phyloP scores from a whole-genome alignment of 92 coral and sea anemone species.

The Palythoa grandis region DNA sequence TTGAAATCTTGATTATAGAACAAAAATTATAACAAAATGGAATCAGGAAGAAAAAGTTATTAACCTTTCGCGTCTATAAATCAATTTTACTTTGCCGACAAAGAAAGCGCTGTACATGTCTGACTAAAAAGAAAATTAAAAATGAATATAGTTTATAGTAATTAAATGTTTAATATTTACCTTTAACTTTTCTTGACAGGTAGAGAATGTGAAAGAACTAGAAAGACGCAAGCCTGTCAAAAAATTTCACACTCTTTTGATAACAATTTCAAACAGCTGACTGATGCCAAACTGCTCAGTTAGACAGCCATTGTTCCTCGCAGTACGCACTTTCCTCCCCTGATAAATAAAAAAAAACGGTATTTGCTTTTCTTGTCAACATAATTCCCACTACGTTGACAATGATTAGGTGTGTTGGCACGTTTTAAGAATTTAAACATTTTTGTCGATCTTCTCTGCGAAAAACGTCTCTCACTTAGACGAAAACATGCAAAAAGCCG shows the following conservation, averaged over 20 bases:
- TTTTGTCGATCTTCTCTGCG: not conserved
- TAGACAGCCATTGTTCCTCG: not conserved
- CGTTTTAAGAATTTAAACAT: too few relatives aligned
- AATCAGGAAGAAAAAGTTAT: not conserved
- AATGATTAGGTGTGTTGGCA: not conserved
- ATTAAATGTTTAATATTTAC: not conserved
- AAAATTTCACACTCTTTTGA: not conserved
- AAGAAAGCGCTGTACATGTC: not conserved
- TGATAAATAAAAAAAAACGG: not conserved
- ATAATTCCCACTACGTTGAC: not conserved
- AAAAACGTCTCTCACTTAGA: not conserved
- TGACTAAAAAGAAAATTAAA: not conserved
- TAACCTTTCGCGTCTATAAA: not conserved
- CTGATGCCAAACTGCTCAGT: not conserved
- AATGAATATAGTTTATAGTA: too few relatives aligned
- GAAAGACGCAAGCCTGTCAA: not conserved
- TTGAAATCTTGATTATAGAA: not conserved
- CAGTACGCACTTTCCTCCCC: not conserved
- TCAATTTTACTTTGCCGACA: not conserved
- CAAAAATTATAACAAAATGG: not conserved
- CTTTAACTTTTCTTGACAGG: not conserved
- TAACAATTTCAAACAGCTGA: slow-evolving; percentile 8
- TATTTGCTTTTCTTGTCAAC: slow-evolving; percentile 20
- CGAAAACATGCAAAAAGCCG: not conserved
- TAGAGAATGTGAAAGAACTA: not conserved